These are phyloP conservation scores for Tiliqua scincoides DNA, from an alignment of 2,113 vertebrate genomes.

Conservation along the genomic window DNA sequence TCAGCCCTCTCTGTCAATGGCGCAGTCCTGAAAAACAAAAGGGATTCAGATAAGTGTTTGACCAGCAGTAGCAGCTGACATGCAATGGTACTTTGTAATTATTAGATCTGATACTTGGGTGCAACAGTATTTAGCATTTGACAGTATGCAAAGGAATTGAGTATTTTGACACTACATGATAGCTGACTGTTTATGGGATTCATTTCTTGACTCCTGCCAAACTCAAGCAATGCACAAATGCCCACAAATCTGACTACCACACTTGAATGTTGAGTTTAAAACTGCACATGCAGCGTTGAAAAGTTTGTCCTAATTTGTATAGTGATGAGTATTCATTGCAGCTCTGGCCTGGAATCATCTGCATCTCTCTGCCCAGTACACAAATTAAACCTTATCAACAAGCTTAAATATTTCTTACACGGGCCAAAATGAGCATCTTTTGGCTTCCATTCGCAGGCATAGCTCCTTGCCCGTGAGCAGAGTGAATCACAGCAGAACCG, in stretches of 20 bases:
- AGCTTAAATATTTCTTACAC: background rate
- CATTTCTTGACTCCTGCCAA: background rate
- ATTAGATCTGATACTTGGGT: too few species aligned
- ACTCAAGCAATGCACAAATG: background rate
- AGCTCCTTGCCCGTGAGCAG: too few species aligned
- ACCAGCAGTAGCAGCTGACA: background rate
- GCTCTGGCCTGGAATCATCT: background rate
- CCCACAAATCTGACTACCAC: background rate
- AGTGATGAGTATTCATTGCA: background rate
- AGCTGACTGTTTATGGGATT: background rate
- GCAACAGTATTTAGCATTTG: too few species aligned
- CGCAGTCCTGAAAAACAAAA: too few species aligned
- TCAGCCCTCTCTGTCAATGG: too few species aligned
- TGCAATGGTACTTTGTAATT: background rate
- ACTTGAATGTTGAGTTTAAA: background rate
- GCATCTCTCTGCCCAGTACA: background rate
- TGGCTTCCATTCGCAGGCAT: background rate
- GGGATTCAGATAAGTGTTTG: too few species aligned
- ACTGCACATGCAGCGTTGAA: background rate
- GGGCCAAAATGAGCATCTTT: background rate
- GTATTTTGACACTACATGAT: background rate
- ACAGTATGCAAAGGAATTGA: too few species aligned
- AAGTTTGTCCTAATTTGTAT: background rate
- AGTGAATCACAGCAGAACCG: background rate
- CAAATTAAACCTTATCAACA: background rate